Evolutionary conservation across 1,140 invertebrate genomes (phyloP).

Genomic region (Eupeodes corollae): DNA sequence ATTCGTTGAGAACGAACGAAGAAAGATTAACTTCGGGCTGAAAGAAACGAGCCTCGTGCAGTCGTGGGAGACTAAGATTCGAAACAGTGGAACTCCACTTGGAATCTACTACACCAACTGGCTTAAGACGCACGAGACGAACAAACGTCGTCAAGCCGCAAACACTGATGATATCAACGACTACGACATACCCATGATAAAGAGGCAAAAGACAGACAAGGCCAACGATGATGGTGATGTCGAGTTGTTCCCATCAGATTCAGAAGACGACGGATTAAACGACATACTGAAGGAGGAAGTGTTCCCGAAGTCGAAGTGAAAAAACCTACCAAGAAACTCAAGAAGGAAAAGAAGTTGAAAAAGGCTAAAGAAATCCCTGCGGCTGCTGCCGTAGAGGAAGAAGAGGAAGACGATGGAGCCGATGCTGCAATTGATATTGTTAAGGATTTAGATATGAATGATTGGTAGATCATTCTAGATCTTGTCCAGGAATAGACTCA

Average conservation of each 20-base stretch:
- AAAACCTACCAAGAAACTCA: slow-evolving; percentile 24
- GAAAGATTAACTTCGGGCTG: slow-evolving; percentile 56
- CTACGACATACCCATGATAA: slow-evolving; percentile 48
- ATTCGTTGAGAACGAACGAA: slow-evolving; percentile 63
- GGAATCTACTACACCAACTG: slow-evolving; percentile 60
- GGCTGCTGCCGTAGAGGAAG: slow-evolving; percentile 17
- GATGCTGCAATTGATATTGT: slow-evolving; percentile 37
- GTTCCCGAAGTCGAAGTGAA: slow-evolving; percentile 29
- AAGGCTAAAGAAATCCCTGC: slow-evolving; percentile 14
- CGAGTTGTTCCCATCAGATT: slow-evolving; percentile 52
- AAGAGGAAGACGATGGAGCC: slow-evolving; percentile 35
- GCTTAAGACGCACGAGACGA: slow-evolving; percentile 59
- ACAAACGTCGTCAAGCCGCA: slow-evolving; percentile 54
- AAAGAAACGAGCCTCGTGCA: slow-evolving; percentile 55
- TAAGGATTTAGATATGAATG: slow-evolving; percentile 45
- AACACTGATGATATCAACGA: slow-evolving; percentile 53
- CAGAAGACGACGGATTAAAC: slow-evolving; percentile 36
- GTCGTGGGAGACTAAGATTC: slow-evolving; percentile 66
- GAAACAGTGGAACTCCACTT: slow-evolving; percentile 59
- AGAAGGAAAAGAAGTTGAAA: slow-evolving; percentile 24
- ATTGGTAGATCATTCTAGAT: slow-evolving; percentile 40
- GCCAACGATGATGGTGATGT: slow-evolving; percentile 39
- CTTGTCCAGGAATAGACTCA: slow-evolving; percentile 29
- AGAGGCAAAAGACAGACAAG: slow-evolving; percentile 34
- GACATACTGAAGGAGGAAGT: slow-evolving; percentile 15